These are phyloP conservation scores for Ivindomyrus marchei DNA, from an alignment of 2,113 vertebrate genomes.

Conservation along the genomic window DNA sequence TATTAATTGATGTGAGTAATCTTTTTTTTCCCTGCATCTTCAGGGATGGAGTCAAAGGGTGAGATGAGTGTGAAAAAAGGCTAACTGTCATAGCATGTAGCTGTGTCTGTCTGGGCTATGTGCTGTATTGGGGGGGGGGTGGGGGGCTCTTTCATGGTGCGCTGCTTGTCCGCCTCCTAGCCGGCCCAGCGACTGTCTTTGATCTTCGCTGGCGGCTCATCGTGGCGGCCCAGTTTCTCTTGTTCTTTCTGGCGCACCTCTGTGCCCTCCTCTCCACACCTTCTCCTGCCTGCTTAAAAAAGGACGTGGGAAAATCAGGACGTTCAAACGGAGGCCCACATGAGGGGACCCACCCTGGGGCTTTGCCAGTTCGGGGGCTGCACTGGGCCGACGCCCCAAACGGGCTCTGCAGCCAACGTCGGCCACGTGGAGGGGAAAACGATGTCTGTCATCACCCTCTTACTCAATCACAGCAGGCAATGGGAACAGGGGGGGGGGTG, in stretches of 20 bases:
- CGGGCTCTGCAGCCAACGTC: conserved; percentile 47
- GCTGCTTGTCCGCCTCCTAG: conserved; percentile 28
- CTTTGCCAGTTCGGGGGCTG: neutral
- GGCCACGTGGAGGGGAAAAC: neutral
- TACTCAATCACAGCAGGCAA: neutral
- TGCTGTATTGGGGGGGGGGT: neutral
- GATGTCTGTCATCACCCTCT: neutral
- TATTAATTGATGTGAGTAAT: neutral
- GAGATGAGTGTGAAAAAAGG: neutral
- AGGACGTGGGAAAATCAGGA: conserved; percentile 30
- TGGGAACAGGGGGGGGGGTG: neutral
- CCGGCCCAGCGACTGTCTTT: conserved; percentile 48
- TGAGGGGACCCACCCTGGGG: neutral
- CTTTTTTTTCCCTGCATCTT: neutral
- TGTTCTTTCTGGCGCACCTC: conserved; percentile 60
- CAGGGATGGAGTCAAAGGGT: neutral
- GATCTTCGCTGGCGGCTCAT: conserved; percentile 58
- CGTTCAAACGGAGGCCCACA: conserved; percentile 43
- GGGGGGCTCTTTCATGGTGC: neutral
- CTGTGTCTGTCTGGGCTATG: neutral
- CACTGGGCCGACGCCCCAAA: conserved; percentile 26
- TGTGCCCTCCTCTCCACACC: conserved; percentile 17
- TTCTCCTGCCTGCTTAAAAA: conserved; percentile 31
- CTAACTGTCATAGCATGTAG: neutral
- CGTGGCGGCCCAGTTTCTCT: conserved; percentile 56